Base-by-base conservation (phyloP, 2,888 invertebrate species). In the Acanthosepion lycidas region DNA sequence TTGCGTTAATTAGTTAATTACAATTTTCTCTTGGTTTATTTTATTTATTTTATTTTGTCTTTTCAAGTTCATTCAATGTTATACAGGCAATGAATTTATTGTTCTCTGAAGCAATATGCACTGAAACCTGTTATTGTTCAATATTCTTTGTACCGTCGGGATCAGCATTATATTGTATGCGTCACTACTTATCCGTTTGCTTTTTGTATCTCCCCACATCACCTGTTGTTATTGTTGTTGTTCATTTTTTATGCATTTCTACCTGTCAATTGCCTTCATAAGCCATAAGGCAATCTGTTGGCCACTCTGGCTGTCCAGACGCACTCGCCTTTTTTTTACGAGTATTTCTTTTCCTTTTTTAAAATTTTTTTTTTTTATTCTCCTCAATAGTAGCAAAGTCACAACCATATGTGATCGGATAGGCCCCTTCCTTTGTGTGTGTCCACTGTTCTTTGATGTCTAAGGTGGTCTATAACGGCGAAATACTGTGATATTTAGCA, bases 401-500 rank as follows among this genome's bases (percentile, higher is more conserved):
- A n/a, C 78, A n/a, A 15, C 78, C 78, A 78, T 78, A 78, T 78
- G 78, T 18, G 78, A 78, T 78, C 78, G 78, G 78, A 78, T 78
- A 78, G 78, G 78, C 78, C 78, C 78, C 78, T 78, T 78, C 78
- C 78, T 78, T 78, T 78, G 78, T 78, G 78, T 33, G 78, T n/a
- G 78, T 15, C 15, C 18, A n/a, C 5, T 78, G n/a, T 12, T 78
- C 78, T 78, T 78, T 78, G 78, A 78, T 78, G 78, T 78, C 78
- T 33, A 33, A 78, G 78, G 78, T 78, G 78, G 78, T 33, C n/a
- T 78, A 78, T 78, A 78, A 78, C 78, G 78, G 78, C 15, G 78
- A 78, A 78, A 78, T 78, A 78, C 33, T 78, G 78, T 78, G 78
- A 78, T 78, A 78, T 78, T 78, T 78, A 78, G 78, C n/a, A 78